Conservation (phyloP, 2,888 invertebrate genomes). For the Microctonus aethiopoides region DNA sequence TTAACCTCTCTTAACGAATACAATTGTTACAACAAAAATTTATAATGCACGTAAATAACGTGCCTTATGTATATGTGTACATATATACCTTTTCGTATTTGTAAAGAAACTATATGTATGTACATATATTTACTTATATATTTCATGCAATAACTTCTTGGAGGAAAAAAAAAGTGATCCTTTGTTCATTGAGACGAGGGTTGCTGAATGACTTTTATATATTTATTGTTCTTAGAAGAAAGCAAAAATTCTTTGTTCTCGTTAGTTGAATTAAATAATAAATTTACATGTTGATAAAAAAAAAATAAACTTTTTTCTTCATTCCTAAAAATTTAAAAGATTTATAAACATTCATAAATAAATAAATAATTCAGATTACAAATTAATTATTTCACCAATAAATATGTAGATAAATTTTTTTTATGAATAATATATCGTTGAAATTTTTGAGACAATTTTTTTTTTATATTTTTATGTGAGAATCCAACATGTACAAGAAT, state of each 20-base stretch:
- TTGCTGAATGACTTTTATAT: not conserved
- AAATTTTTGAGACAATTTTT: not conserved
- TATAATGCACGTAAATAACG: conserved; percentile 42
- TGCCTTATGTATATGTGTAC: no score
- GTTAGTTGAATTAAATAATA: not conserved
- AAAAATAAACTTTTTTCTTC: not conserved
- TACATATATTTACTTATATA: not conserved
- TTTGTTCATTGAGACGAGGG: not conserved
- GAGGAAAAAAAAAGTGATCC: not conserved
- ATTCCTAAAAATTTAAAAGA: no score
- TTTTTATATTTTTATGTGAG: not conserved
- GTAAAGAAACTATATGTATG: not conserved
- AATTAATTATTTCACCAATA: not conserved
- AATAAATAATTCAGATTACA: no score
- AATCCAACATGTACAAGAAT: not conserved
- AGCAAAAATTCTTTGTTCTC: not conserved
- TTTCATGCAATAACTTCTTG: not conserved
- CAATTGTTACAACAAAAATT: conserved; percentile 45
- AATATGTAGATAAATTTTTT: no score
- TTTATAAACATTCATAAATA: no score
- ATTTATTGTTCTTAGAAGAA: not conserved
- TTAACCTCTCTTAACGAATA: conserved; percentile 41
- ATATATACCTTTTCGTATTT: not conserved
- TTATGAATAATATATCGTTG: no score
- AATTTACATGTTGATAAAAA: not conserved